A percentile compares a stretch with the other conserved stretches of the same genome.
phyloP scores from a whole-genome alignment of 2,888 invertebrate genomes.

The Megastigmus dorsalis region DNA sequence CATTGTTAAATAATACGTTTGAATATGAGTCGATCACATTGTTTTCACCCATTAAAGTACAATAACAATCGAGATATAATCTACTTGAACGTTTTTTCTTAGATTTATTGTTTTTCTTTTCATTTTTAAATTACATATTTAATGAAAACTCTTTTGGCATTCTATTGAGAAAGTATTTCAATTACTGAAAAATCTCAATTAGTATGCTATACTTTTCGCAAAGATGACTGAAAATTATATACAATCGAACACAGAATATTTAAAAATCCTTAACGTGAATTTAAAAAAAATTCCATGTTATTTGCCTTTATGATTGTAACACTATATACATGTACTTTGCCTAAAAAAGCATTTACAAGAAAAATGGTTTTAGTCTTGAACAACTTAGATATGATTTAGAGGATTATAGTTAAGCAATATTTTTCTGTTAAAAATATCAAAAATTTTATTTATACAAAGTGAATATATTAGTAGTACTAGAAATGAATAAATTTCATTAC shows the following conservation, averaged over 20 bases:
- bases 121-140: slow-evolving; percentile 25
- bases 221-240: slow-evolving; percentile 49
- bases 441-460: too few relatives aligned
- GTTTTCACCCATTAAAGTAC: slow-evolving; percentile 27
- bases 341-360: slow-evolving; percentile 15
- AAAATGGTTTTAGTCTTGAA: neutral
- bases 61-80: slow-evolving; percentile 38
- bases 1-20: slow-evolving; percentile 32
- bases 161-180: slow-evolving; percentile 33
- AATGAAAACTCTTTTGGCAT: slow-evolving; percentile 42
- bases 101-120: slow-evolving; percentile 11
- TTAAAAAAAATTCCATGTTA: slow-evolving; percentile 51
- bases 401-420: neutral
- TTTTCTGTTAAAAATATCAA: too few relatives aligned
- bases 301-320: slow-evolving; percentile 46
- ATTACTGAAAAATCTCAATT: slow-evolving; percentile 34
- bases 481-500: too few relatives aligned
- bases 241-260: slow-evolving; percentile 41
- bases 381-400: neutral
- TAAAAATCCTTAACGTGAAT: slow-evolving; percentile 28
- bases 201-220: slow-evolving; percentile 33
- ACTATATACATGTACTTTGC: slow-evolving; percentile 49
- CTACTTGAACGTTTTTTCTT: slow-evolving; percentile 34
- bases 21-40: slow-evolving; percentile 32
- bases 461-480: too few relatives aligned